Conservation (phyloP, 1,140 invertebrate genomes). For the Bombus balteatus region DNA sequence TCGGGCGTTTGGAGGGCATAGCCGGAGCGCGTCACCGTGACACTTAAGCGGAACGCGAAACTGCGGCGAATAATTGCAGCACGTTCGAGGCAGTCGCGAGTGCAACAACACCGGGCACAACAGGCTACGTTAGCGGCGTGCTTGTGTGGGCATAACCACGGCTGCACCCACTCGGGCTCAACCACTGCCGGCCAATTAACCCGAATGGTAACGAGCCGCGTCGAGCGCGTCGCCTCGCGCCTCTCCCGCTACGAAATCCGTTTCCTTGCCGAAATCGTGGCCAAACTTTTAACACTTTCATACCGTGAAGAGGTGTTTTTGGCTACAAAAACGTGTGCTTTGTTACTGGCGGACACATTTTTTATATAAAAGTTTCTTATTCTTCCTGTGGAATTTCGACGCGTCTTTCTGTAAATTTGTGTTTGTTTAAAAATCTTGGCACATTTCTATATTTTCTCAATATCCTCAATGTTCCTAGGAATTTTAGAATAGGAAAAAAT, state of each 20-base stretch:
- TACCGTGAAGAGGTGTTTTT: background rate
- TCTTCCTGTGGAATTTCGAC: too few species aligned
- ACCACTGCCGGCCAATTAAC: conserved; percentile 71
- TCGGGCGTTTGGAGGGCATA: conserved; percentile 78
- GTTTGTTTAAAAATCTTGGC: too few species aligned
- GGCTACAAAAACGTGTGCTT: too few species aligned
- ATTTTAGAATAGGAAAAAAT: too few species aligned
- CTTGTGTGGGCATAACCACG: conserved; percentile 54
- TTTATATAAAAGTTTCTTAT: too few species aligned
- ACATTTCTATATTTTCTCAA: too few species aligned
- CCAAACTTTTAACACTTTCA: background rate
- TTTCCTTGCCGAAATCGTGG: conserved; percentile 2
- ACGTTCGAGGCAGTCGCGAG: conserved; percentile 64
- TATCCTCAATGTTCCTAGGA: too few species aligned
- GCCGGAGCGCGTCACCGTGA: conserved; percentile 77
- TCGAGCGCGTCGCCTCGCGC: conserved; percentile 57
- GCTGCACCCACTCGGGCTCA: conserved; percentile 62
- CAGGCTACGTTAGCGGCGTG: conserved; percentile 46
- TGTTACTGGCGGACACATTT: too few species aligned
- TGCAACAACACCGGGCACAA: conserved; percentile 58
- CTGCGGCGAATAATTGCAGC: conserved; percentile 75
- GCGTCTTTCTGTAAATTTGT: too few species aligned
- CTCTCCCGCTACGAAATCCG: conserved; percentile 46
- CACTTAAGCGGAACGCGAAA: conserved; percentile 72
- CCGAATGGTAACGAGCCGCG: conserved; percentile 73